Evolutionary conservation across 2,797 vertebrate genomes (phyloP).

Genomic region (Cuculus canorus): DNA sequence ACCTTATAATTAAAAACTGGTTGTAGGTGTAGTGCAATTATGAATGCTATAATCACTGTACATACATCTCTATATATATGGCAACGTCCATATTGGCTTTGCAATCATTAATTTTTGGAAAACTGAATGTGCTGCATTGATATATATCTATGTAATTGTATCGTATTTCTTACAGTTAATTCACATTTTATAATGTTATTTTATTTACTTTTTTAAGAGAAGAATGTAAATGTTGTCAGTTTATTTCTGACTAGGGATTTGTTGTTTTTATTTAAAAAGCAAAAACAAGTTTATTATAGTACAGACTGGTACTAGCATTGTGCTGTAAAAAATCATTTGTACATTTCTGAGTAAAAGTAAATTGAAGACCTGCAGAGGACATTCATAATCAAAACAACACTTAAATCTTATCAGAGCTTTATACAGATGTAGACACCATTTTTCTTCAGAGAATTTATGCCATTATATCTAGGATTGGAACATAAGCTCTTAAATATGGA

Average conservation of each 20-base stretch:
- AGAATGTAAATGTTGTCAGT: constrained; percentile 88
- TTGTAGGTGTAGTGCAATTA: constrained; percentile 93
- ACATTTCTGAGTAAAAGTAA: constrained; percentile 76
- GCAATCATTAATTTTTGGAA: constrained; percentile 93
- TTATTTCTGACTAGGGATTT: constrained; percentile 86
- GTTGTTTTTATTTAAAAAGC: constrained; percentile 82
- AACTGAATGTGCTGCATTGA: constrained; percentile 96
- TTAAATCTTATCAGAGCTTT: constrained; percentile 61
- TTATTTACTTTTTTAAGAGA: constrained; percentile 88
- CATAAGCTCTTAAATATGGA: constrained; percentile 64
- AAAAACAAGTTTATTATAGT: constrained; percentile 71
- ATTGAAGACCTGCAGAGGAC: constrained; percentile 67
- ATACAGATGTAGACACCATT: constrained; percentile 55
- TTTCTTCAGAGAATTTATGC: constrained; percentile 36
- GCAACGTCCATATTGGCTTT: constrained; percentile 91
- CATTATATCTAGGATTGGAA: constrained; percentile 59
- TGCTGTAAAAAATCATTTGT: constrained; percentile 81
- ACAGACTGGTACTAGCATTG: constrained; percentile 79
- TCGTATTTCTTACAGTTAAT: constrained; percentile 91
- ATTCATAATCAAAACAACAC: constrained; percentile 56
- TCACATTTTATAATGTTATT: constrained; percentile 89
- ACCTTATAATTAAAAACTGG: constrained; percentile 87
- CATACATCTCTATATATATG: constrained; percentile 85
- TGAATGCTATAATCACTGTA: constrained; percentile 92
- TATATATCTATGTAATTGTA: constrained; percentile 97